Base-by-base conservation (phyloP, 2,797 vertebrate genomes). In the Poeciliopsis turneri region DNA sequence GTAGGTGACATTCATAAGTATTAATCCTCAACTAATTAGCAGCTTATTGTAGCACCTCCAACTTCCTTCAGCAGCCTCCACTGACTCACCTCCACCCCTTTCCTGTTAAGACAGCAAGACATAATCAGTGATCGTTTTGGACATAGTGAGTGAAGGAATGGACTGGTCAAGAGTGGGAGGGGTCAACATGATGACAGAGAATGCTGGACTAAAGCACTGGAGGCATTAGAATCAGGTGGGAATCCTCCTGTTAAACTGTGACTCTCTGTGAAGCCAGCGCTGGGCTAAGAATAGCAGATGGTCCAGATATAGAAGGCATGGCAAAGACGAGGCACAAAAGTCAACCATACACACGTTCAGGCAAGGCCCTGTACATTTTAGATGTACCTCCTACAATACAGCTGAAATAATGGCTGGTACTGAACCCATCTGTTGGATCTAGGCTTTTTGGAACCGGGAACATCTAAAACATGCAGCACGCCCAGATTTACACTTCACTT, bases 211-310 rank as follows among this genome's bases (percentile, higher is more conserved):
- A 84, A 78, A 77, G 85, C 5, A 43, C 70, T 25, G 39, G 72
- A 76, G 83, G 80, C 77, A 76, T 76, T 57, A 74, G 66, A 78
- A 57, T 78, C 74, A 81, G 79, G 81, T 83, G 82, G 74, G 85
- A 78, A 87, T 83, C 79, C 86, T 66, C 45, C 9, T n/a, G 87
- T 86, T 87, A 86, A 87, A 83, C 66, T 82, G 33, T 1, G 86
- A 74, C 83, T 85, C 80, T 88, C 88, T 78, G 78, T 81, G 74
- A 88, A 89, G 78, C 82, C 87, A 74, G 69, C 78, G 61, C 86
- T 80, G 85, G 82, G 77, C 87, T 92, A 93, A 94, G 91, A 91
- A 94, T 93, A 93, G 86, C 80, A 84, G 72, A 68, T 5, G 78
- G 78, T 91, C 87, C 88, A 81, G 79, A 93, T 91, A 79, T 81